These are phyloP conservation scores for Magallana nippona DNA, from an alignment of 2,888 invertebrate species.

Conservation along the genomic window DNA sequence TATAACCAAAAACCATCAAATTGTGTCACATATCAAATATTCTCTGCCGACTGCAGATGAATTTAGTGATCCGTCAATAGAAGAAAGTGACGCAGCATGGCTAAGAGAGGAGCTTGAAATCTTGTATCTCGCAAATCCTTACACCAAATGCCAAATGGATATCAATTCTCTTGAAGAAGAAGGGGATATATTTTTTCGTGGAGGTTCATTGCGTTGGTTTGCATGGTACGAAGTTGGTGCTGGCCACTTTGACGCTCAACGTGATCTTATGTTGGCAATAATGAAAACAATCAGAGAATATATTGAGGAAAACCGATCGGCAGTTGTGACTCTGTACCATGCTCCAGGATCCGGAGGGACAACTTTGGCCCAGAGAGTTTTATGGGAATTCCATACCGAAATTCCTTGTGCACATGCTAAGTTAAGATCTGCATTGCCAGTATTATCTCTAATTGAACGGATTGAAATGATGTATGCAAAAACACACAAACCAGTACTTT, in stretches of 20 bases:
- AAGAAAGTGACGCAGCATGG: slow-evolving; percentile 47
- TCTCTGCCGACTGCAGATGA: slow-evolving; percentile 46
- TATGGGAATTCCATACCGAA: slow-evolving; percentile 51
- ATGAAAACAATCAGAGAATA: not conserved
- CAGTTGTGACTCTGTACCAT: slow-evolving; percentile 48
- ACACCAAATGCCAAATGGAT: slow-evolving; percentile 39
- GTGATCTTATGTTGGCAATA: slow-evolving; percentile 49
- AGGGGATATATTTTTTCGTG: slow-evolving; percentile 59
- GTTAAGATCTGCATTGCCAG: slow-evolving; percentile 19
- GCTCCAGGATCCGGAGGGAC: slow-evolving; percentile 57
- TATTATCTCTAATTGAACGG: slow-evolving; percentile 47
- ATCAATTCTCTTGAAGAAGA: slow-evolving; percentile 53
- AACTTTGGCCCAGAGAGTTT: slow-evolving; percentile 53
- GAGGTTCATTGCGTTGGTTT: slow-evolving; percentile 61
- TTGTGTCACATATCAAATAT: slow-evolving; percentile 18
- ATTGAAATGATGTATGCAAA: slow-evolving; percentile 54
- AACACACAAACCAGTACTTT: slow-evolving; percentile 54
- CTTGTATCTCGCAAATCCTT: slow-evolving; percentile 47
- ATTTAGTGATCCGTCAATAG: not conserved
- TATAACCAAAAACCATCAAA: not conserved
- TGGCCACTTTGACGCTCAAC: slow-evolving; percentile 57
- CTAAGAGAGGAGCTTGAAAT: slow-evolving; percentile 54
- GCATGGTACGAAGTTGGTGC: slow-evolving; percentile 58
- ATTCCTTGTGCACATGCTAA: slow-evolving; percentile 54
- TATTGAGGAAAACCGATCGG: slow-evolving; percentile 38